Evolutionary conservation across 2,888 invertebrate genomes (phyloP).

Genomic region (Andrena bucephala): DNA sequence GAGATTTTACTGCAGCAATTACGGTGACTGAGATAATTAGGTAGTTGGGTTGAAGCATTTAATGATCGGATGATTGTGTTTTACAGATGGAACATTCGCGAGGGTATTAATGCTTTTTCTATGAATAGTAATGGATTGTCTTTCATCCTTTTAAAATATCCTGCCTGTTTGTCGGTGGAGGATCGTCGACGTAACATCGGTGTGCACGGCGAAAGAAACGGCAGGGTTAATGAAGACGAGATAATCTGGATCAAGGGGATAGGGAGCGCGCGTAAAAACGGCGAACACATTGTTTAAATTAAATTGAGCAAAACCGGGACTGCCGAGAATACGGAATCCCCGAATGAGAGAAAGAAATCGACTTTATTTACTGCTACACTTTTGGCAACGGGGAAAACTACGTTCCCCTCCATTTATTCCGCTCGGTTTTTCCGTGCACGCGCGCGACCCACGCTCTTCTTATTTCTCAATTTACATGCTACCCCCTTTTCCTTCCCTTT

Average conservation of each 20-base stretch:
- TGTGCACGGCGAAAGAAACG: conserved; percentile 13
- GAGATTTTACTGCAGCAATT: too few relatives aligned
- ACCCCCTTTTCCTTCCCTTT: not conserved
- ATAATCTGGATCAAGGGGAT: conserved; percentile 40
- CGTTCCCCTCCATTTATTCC: conserved; percentile 22
- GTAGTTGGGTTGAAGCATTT: too few relatives aligned
- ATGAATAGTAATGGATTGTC: too few relatives aligned
- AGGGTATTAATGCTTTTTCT: too few relatives aligned
- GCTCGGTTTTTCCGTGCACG: not conserved
- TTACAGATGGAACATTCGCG: too few relatives aligned
- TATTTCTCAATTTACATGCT: conserved; percentile 15
- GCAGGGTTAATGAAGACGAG: conserved; percentile 31
- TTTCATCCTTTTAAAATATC: too few relatives aligned
- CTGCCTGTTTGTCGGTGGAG: too few relatives aligned
- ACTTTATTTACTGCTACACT: conserved; percentile 47
- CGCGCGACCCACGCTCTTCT: not conserved
- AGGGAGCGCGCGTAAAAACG: conserved; percentile 18
- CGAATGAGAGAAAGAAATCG: conserved; percentile 43
- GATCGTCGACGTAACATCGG: too few relatives aligned
- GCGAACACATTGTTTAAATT: conserved; percentile 49
- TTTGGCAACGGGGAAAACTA: conserved; percentile 20
- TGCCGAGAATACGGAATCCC: conserved; percentile 25
- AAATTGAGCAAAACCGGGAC: conserved; percentile 42
- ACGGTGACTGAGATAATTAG: too few relatives aligned
- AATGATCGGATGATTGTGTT: too few relatives aligned